A percentile compares a stretch with the other conserved stretches of the same genome.
Evolutionary conservation across 2,113 vertebrate species (phyloP).

Genomic region (Himantopus leucocephalus): DNA sequence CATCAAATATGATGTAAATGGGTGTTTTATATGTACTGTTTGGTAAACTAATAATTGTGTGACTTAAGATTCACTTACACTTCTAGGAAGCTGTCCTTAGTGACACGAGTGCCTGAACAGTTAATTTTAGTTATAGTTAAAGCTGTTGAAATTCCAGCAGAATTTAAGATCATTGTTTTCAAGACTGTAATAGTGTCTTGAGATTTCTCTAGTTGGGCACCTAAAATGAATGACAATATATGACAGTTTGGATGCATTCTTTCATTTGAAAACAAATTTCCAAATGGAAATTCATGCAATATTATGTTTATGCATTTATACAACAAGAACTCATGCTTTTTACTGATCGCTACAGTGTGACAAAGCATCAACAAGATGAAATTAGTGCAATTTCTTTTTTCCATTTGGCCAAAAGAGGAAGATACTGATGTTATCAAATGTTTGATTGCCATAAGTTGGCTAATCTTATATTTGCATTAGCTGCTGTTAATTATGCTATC

Average conservation of each 20-base stretch:
- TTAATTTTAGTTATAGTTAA: background rate
- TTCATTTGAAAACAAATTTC: background rate
- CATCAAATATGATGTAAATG: background rate
- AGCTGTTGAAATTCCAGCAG: background rate
- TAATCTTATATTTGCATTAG: background rate
- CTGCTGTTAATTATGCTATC: background rate
- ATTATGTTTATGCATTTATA: background rate
- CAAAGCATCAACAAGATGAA: background rate
- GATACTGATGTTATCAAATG: background rate
- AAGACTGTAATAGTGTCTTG: background rate
- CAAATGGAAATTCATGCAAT: background rate
- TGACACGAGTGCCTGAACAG: background rate
- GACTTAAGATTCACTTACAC: background rate
- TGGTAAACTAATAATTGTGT: background rate
- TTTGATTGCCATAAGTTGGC: background rate
- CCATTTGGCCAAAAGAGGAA: background rate
- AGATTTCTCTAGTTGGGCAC: background rate
- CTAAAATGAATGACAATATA: background rate
- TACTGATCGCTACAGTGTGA: background rate
- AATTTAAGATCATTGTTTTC: background rate
- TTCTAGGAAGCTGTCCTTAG: background rate
- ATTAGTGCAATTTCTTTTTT: background rate
- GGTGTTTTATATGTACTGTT: background rate
- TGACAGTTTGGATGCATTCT: background rate
- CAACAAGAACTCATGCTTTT: background rate